These are phyloP conservation scores for Yponomeuta cagnagella DNA, from an alignment of 2,888 invertebrate genomes.

Conservation along the genomic window DNA sequence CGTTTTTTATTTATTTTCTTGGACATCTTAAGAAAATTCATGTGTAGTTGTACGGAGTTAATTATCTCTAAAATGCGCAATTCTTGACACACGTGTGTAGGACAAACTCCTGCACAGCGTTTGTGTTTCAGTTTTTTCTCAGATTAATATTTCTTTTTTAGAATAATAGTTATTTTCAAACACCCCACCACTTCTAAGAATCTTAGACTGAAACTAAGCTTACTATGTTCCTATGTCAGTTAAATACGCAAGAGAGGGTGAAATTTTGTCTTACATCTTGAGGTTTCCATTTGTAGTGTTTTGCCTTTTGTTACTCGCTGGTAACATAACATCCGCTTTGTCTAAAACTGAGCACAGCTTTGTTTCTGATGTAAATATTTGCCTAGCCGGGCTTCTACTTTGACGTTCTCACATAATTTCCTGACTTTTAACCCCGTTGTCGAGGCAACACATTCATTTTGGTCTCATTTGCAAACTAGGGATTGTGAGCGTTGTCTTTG, in stretches of 20 bases:
- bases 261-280: constrained; percentile 32
- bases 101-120: too few relatives aligned
- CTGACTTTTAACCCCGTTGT: constrained; percentile 32
- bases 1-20: too few relatives aligned
- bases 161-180: background rate
- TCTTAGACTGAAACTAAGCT: too few relatives aligned
- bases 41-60: too few relatives aligned
- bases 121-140: too few relatives aligned
- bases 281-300: constrained; percentile 42
- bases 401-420: constrained; percentile 48
- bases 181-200: background rate
- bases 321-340: constrained; percentile 47
- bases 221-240: background rate
- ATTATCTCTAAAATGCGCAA: background rate
- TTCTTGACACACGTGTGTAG: too few relatives aligned
- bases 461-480: constrained; percentile 8
- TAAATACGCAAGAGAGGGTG: constrained; percentile 21
- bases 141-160: too few relatives aligned
- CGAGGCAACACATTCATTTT: constrained; percentile 10
- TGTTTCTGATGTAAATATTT: constrained; percentile 59
- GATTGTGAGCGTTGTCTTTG: background rate
- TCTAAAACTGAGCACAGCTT: constrained; percentile 41
- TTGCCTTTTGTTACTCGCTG: constrained; percentile 53
- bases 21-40: too few relatives aligned
- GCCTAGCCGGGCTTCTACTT: constrained; percentile 46